Percentiles rank a stretch among this genome's conserved stretches.
Conservation (phyloP, 2,113 vertebrate genomes). For the Plestiodon gilberti region DNA sequence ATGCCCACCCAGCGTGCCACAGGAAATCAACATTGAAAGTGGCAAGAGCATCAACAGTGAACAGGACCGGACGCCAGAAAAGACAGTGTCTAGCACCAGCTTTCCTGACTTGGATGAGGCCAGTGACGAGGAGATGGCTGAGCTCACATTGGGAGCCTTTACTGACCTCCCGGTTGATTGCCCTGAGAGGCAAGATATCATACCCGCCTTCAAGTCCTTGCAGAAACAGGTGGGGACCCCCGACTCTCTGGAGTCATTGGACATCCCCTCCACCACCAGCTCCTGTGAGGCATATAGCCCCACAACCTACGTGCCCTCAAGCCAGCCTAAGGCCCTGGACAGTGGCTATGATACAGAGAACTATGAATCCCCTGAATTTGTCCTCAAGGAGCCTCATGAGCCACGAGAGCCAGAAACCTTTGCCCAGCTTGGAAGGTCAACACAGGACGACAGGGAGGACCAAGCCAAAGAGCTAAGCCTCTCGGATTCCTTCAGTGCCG, state of each 20-base stretch:
- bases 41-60: constrained; percentile 55
- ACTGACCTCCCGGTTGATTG: constrained; percentile 81
- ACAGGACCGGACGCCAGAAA: constrained; percentile 63
- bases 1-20: not conserved
- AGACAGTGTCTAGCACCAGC: constrained; percentile 73
- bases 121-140: constrained; percentile 81
- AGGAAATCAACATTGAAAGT: constrained; percentile 38
- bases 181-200: constrained; percentile 67
- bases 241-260: constrained; percentile 87
- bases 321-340: constrained; percentile 88
- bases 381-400: constrained; percentile 89
- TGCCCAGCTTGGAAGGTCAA: constrained; percentile 64
- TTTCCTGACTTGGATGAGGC: constrained; percentile 77
- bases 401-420: constrained; percentile 71
- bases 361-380: constrained; percentile 93
- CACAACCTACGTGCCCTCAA: constrained; percentile 70
- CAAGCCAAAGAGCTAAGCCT: constrained; percentile 55
- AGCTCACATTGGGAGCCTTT: constrained; percentile 85
- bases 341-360: constrained; percentile 98
- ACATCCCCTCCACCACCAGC: constrained; percentile 82
- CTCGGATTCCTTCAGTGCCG: constrained; percentile 58
- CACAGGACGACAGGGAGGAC: constrained; percentile 66
- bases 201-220: constrained; percentile 76
- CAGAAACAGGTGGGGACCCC: constrained; percentile 90
- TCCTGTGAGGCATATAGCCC: constrained; percentile 84